Percentiles rank a stretch among this genome's conserved stretches.
phyloP scores from a whole-genome alignment of 1,140 invertebrate species.

The Caenorhabditis brenneri region DNA sequence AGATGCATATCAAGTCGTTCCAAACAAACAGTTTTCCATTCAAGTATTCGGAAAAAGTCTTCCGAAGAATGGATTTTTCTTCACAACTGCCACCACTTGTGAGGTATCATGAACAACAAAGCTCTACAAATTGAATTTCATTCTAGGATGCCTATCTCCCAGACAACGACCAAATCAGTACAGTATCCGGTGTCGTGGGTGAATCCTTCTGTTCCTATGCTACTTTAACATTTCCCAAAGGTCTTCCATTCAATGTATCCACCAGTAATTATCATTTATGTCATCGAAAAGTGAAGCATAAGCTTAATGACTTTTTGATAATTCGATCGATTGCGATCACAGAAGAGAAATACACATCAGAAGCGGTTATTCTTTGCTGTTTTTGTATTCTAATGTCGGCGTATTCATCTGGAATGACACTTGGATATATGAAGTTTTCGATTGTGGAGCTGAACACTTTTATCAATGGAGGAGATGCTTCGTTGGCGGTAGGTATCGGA shows the following conservation, averaged over 20 bases:
- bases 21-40: neutral
- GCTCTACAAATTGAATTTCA: neutral
- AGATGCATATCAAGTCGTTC: neutral
- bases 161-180: neutral
- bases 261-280: neutral
- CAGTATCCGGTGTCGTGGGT: neutral
- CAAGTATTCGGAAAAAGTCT: neutral
- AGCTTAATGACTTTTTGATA: neutral
- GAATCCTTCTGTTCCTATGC: neutral
- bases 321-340: neutral
- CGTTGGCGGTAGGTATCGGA: neutral
- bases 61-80: neutral
- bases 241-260: constrained; percentile 22
- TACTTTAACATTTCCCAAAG: neutral
- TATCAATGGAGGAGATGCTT: neutral
- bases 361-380: neutral
- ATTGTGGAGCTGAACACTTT: neutral
- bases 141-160: neutral
- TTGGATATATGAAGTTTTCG: constrained; percentile 34
- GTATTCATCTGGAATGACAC: neutral
- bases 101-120: neutral
- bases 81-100: neutral
- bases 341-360: neutral
- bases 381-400: constrained; percentile 5
- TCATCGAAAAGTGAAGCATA: neutral